Evolutionary conservation across 2,113 vertebrate genomes (phyloP), one percentile per base, ranked within the genome.

Genomic region (Pogonocichla stellata): DNA sequence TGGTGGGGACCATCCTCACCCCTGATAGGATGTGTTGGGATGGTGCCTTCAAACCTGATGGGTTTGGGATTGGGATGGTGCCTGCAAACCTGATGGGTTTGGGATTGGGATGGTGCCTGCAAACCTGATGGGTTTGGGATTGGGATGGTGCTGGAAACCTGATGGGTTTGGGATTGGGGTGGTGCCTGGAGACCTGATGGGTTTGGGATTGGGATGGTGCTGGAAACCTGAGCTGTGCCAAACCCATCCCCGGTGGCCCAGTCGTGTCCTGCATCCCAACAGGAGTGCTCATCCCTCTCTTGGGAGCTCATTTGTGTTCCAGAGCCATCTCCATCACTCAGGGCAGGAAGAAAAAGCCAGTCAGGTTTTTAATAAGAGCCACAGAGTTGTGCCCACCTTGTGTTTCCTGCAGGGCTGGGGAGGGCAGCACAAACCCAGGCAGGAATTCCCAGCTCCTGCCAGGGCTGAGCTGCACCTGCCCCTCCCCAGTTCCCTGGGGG

Each of bases 381-480:
- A 31, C 90, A 42, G 69, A 7, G 8, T 47, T 47, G 45, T 62
- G 85, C 92, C 95, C 94, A 95, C 85, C 91, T 91, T n/a, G 66
- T 88, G 23, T 78, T 86, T 43, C 72, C 95, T 72, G 82, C 73
- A 33, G 11, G 47, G 58, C 70, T 61, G 92, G 66, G 66, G 25
- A 34, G 84, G 53, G 84, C 80, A 31, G 40, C 19, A 88, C 58
- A 67, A 22, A 61, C 9, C 42, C 43, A 43, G 80, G 67, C 19
- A 57, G 79, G n/a, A 82, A 62, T 81, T 91, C 56, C 40, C 77
- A 15, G 19, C 43, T 43, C 43, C 43, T 18, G 43, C 43, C 58
- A 43, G 88, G 45, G 80, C 91, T 85, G 50, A 79, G 79, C 43
- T 87, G 53, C 85, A 82, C 57, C 96, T 96, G 87, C 80, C 51